Evolutionary conservation across 2,113 vertebrate species (phyloP), one percentile per base, ranked within the genome.

Genomic region (Vulpes lagopus): DNA sequence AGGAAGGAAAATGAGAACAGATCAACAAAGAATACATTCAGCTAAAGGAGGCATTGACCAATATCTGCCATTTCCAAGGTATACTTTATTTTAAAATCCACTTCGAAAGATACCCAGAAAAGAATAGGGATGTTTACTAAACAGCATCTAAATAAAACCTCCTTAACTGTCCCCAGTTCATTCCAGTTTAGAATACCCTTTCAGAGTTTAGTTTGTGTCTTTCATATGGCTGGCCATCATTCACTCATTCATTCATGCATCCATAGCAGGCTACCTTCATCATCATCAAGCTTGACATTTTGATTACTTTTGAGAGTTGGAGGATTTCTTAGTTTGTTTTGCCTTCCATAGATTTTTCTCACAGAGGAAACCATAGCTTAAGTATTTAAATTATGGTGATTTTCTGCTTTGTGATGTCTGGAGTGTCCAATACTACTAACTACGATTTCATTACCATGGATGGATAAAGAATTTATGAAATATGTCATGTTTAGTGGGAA

Each of bases 1-100:
- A 80, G 22, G 32, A 82, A 92, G 25, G 43, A n/a, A 62, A 73
- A 19, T 11, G 9, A 90, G 51, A 71, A 51, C 38, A 95, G 6
- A 60, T 38, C 10, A 82, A 32, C 32, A 95, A 85, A 73, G 43
- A 93, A 25, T 25, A 49, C 17, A 55, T n/a, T 76, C 60, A 82
- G 4, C 27, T 69, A 62, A 92, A 88, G 57, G 91, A 95, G 57
- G 55, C 43, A 51, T 43, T 85, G 22, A 78, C 55, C 5, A n/a
- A 10, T 69, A 12, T 43, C 43, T 35, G 3, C 59, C 87, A 35
- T 64, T 81, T 49, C 64, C 65, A 94, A 73, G 30, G 38, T 71
- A n/a, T 14, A 55, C 51, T 92, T 87, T 92, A 81, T 94, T 97
- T 96, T 69, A 91, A 97, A 91, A 43, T 86, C 30, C 11, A 49